Evolutionary conservation across 2,113 vertebrate species (phyloP).

Genomic region (Trogon surrucura): DNA sequence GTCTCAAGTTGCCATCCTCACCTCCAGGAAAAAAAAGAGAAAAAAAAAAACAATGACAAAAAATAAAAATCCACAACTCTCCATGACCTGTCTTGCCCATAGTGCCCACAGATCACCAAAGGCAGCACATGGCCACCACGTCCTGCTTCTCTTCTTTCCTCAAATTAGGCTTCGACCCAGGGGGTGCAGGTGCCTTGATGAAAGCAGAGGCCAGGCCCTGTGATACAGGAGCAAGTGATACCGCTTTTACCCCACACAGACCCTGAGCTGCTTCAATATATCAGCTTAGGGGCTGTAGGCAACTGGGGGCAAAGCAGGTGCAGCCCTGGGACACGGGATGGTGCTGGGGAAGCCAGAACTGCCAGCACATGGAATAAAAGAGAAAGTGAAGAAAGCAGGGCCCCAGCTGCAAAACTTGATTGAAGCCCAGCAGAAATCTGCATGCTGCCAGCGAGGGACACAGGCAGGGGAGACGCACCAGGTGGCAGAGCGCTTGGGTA

Average conservation of each 20-base stretch:
- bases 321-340: background rate
- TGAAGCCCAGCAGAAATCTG: conserved; percentile 7
- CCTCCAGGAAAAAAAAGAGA: background rate
- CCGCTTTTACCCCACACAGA: background rate
- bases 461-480: background rate
- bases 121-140: background rate
- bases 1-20: background rate
- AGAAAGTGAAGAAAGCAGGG: background rate
- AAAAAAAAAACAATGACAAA: too few species aligned
- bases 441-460: background rate
- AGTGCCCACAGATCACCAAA: background rate
- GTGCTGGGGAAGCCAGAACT: background rate
- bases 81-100: fast-evolving
- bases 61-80: background rate
- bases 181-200: background rate
- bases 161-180: background rate
- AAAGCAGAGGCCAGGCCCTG: background rate
- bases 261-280: background rate
- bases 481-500: background rate
- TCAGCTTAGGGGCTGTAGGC: background rate
- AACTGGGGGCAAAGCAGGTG: background rate
- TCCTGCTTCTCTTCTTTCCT: background rate
- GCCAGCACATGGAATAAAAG: background rate
- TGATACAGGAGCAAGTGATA: background rate
- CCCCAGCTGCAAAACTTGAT: background rate